Conservation (phyloP, 2,888 invertebrate species). For the Rugalucina vietnamica region DNA sequence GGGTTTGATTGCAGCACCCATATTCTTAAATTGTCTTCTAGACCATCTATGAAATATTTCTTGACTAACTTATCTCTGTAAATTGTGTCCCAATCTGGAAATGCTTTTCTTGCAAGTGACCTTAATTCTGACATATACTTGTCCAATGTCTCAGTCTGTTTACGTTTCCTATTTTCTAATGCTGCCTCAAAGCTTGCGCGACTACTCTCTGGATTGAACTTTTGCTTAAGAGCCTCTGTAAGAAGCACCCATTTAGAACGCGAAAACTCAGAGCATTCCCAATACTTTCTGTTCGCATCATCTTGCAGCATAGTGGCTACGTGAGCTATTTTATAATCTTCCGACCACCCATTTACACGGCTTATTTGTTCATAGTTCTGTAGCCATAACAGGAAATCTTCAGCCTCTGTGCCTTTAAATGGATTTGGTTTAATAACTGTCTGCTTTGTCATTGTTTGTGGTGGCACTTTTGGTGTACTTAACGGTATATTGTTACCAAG, state of each 20-base stretch:
- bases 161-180: not conserved
- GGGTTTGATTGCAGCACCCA: slow-evolving; percentile 21
- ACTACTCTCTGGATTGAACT: too few species aligned
- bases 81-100: not conserved
- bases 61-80: slow-evolving; percentile 9
- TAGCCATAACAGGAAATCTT: not conserved
- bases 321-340: not conserved
- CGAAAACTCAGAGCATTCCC: not conserved
- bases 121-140: slow-evolving; percentile 1
- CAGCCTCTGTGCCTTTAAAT: not conserved
- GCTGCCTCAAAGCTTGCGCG: not conserved
- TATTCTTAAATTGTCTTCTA: slow-evolving; percentile 3
- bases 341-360: not conserved
- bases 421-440: not conserved
- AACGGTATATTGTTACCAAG: not conserved
- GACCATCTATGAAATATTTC: slow-evolving; percentile 22
- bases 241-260: not conserved
- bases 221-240: not conserved
- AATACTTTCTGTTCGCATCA: slow-evolving; percentile 3
- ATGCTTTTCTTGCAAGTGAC: slow-evolving; percentile 1
- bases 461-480: not conserved
- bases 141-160: not conserved
- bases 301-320: not conserved
- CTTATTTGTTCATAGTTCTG: not conserved
- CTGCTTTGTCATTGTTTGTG: not conserved